Evolutionary conservation across 2,113 vertebrate species (phyloP).

Genomic region (Anhinga anhinga): DNA sequence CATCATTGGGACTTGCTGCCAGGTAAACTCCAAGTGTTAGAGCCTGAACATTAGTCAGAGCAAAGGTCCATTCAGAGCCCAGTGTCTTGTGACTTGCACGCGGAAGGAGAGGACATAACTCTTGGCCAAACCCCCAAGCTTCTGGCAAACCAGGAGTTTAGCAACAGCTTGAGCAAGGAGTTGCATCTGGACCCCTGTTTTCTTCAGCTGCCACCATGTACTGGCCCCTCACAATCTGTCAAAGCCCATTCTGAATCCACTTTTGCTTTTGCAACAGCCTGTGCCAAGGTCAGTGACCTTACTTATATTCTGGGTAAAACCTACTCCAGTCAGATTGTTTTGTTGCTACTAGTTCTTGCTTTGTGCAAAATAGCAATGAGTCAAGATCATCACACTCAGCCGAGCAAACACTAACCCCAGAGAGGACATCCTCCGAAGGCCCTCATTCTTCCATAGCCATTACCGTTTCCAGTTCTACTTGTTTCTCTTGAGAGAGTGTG

Average conservation of each 20-base stretch:
- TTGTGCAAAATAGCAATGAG: neutral
- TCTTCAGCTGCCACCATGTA: neutral
- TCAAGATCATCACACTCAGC: neutral
- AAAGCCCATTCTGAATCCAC: neutral
- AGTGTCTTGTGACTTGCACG: neutral
- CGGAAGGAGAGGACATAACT: neutral
- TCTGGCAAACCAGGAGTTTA: neutral
- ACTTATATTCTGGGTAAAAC: neutral
- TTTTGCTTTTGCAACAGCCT: neutral
- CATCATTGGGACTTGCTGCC: neutral
- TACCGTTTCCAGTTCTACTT: neutral
- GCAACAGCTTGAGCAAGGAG: neutral
- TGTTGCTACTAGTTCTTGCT: neutral
- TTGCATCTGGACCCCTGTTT: neutral
- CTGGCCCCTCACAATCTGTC: neutral
- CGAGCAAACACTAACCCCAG: neutral
- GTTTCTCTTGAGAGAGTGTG: neutral
- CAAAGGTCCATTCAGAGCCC: neutral
- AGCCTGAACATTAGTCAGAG: conserved; percentile 4
- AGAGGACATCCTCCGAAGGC: neutral
- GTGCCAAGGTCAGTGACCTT: neutral
- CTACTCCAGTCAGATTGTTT: neutral
- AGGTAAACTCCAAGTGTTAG: neutral
- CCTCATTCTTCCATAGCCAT: neutral
- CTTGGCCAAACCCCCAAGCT: neutral